phyloP scores from a whole-genome alignment of 92 coral and sea anemone species.

The Nematostella vectensis region DNA sequence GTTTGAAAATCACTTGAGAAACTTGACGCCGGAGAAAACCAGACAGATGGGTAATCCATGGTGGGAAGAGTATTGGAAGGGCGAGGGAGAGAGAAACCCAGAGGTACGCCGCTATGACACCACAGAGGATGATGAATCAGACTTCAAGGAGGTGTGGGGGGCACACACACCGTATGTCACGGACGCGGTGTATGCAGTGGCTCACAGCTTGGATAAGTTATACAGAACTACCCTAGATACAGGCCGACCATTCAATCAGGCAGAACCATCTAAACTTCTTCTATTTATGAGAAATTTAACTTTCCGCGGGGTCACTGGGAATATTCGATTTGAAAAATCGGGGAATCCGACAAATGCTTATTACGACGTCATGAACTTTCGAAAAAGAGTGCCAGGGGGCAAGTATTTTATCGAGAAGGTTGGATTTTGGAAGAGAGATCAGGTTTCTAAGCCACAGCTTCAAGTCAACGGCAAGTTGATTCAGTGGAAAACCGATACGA shows the following conservation, averaged over 20 bases:
- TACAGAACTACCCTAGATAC: neutral
- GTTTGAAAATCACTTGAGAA: constrained; percentile 4
- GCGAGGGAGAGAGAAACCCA: neutral
- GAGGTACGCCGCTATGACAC: too few species aligned
- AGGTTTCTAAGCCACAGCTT: neutral
- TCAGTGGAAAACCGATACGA: neutral
- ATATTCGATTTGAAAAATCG: neutral
- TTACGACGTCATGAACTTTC: constrained; percentile 9
- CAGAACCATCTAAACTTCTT: constrained; percentile 1
- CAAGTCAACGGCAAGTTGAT: neutral
- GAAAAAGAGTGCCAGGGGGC: neutral
- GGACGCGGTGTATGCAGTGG: constrained; percentile 15
- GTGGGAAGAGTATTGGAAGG: constrained; percentile 15
- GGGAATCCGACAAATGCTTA: constrained; percentile 3
- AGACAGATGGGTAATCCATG: neutral
- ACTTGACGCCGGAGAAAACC: neutral
- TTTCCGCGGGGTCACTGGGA: constrained; percentile 10
- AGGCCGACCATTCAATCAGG: too few species aligned
- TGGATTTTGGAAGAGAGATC: neutral
- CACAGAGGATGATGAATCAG: neutral
- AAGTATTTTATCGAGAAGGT: neutral
- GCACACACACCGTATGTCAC: constrained; percentile 6
- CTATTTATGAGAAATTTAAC: neutral
- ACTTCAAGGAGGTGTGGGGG: neutral
- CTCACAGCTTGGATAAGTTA: constrained; percentile 3